Evolutionary conservation across 2,888 invertebrate species (phyloP).

Genomic region (Mimas tiliae): DNA sequence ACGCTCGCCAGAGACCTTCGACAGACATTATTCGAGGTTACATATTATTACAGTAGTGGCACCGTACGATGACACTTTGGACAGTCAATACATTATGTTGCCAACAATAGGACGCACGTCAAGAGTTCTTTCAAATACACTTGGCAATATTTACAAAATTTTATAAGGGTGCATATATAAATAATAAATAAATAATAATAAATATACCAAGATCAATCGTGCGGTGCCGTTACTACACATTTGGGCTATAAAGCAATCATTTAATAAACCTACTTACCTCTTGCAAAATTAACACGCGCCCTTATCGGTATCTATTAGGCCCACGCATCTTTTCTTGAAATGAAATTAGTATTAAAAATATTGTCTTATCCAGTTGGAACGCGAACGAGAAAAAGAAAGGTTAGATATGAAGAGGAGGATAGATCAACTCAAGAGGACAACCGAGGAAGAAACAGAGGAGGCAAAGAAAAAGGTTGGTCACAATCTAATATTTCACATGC

Average conservation of each 20-base stretch:
- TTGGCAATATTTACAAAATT: no score
- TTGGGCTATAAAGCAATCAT: neutral
- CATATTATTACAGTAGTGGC: neutral
- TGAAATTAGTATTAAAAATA: neutral
- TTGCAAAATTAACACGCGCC: no score
- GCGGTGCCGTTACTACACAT: neutral
- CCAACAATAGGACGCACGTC: no score
- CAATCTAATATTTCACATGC: neutral
- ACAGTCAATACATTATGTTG: no score
- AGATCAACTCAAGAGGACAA: conserved; percentile 92
- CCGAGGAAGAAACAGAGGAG: conserved; percentile 95
- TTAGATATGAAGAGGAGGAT: conserved; percentile 93
- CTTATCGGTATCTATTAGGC: no score
- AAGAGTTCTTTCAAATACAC: no score
- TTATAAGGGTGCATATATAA: no score
- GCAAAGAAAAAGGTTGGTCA: conserved; percentile 90
- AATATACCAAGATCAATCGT: no score
- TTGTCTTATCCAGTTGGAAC: conserved; percentile 87
- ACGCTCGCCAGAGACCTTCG: conserved; percentile 94
- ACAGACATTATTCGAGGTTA: conserved; percentile 93
- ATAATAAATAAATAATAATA: no score
- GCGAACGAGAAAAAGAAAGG: conserved; percentile 95
- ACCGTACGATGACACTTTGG: no score
- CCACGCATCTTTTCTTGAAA: neutral
- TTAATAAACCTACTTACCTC: no score